Percentiles rank a stretch among this genome's conserved stretches.
Evolutionary conservation across 1,140 invertebrate species (phyloP).

Genomic region (Sycophila sp.): DNA sequence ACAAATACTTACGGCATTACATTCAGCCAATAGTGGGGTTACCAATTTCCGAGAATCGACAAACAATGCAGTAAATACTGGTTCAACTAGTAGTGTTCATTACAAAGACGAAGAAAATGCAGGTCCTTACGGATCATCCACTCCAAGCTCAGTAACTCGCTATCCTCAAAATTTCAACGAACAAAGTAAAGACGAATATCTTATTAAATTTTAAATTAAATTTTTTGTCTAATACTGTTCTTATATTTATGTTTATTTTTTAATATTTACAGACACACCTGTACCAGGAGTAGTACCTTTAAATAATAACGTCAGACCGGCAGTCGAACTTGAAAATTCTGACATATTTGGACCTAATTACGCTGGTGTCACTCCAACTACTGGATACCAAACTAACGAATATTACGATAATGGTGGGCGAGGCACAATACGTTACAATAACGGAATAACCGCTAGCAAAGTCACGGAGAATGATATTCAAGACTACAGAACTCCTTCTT

Average conservation of each 20-base stretch:
- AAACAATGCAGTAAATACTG: no score
- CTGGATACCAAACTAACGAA: slow-evolving; percentile 51
- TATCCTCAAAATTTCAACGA: background rate
- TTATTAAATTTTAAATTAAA: no score
- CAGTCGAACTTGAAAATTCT: slow-evolving; percentile 24
- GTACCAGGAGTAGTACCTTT: background rate
- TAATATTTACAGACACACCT: slow-evolving; percentile 3
- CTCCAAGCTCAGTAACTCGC: background rate
- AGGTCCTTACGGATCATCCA: background rate
- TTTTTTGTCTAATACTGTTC: background rate
- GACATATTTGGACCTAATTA: slow-evolving; percentile 19
- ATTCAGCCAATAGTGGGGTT: slow-evolving; percentile 18
- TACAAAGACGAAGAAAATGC: no score
- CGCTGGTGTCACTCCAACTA: background rate
- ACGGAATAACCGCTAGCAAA: slow-evolving; percentile 50
- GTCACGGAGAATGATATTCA: slow-evolving; percentile 29
- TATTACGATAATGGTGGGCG: slow-evolving; percentile 54
- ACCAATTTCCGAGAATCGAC: background rate
- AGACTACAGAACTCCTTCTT: slow-evolving; percentile 29
- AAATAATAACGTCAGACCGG: background rate
- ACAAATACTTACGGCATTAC: no score
- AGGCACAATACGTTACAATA: slow-evolving; percentile 51
- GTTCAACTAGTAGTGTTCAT: no score
- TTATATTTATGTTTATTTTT: background rate
- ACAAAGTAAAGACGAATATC: slow-evolving; percentile 6